A percentile compares a stretch with the other conserved stretches of the same genome.
Evolutionary conservation across 2,113 vertebrate species (phyloP).

Genomic region (Axis porcinus): DNA sequence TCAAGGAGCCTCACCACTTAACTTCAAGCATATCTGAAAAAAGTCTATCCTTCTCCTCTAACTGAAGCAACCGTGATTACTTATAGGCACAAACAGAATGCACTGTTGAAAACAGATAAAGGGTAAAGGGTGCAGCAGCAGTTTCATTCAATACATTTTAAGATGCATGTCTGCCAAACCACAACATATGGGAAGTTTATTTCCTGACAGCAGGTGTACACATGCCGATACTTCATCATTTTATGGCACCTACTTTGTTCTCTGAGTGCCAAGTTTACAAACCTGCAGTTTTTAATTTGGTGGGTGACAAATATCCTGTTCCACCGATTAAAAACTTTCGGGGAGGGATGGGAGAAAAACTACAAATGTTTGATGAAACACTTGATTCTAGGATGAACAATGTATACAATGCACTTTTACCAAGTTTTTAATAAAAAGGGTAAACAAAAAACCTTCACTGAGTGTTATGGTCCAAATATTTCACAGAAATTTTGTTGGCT

Average conservation of each 20-base stretch:
- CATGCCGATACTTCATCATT: constrained; percentile 57
- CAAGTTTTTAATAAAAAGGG: constrained; percentile 61
- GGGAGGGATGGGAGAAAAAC: constrained; percentile 40
- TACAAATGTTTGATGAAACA: constrained; percentile 72
- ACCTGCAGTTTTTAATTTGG: constrained; percentile 63
- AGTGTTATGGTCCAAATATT: constrained; percentile 50
- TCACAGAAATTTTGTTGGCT: constrained; percentile 12
- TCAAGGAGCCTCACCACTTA: not conserved
- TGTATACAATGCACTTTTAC: constrained; percentile 64
- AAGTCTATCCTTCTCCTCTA: not conserved
- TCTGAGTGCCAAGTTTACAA: constrained; percentile 73
- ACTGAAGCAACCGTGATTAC: not conserved
- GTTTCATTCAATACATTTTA: constrained; percentile 52
- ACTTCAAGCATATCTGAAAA: not conserved
- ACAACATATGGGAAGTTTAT: constrained; percentile 62
- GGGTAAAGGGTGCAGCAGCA: not conserved
- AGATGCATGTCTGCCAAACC: constrained; percentile 64
- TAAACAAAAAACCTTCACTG: constrained; percentile 31
- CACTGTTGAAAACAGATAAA: constrained; percentile 35
- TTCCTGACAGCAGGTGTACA: constrained; percentile 65
- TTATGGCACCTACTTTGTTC: constrained; percentile 64
- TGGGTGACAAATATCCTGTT: constrained; percentile 58
- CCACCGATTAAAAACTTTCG: constrained; percentile 40
- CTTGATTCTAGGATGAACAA: constrained; percentile 52
- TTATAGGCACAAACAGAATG: not conserved